These are phyloP conservation scores for Trichomalopsis sarcophagae DNA, from an alignment of 1,140 invertebrate genomes.

Conservation along the genomic window DNA sequence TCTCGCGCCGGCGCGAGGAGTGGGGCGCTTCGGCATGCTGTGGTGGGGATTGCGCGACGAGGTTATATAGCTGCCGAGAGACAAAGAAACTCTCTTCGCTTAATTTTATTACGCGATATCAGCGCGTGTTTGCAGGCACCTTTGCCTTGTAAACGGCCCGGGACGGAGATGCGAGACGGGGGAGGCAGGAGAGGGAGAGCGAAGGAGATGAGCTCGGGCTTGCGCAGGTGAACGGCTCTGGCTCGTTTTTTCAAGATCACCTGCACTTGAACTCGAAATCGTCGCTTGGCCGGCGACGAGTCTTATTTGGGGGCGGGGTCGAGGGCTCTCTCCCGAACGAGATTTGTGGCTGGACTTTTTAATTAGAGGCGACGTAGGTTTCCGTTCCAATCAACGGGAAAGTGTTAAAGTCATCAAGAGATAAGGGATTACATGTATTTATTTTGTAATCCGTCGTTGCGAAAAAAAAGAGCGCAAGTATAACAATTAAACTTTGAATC, in stretches of 20 bases:
- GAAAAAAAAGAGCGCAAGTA: neutral
- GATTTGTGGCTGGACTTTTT: too few relatives aligned
- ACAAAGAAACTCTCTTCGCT: constrained; percentile 43
- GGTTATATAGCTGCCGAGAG: constrained; percentile 5
- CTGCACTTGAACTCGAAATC: constrained; percentile 10
- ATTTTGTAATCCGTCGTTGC: neutral
- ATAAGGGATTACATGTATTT: neutral
- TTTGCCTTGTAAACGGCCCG: neutral
- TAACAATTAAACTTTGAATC: neutral
- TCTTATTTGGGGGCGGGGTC: too few relatives aligned
- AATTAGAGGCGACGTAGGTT: too few relatives aligned
- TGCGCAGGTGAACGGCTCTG: neutral
- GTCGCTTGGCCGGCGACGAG: neutral
- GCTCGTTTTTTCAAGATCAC: constrained; percentile 2
- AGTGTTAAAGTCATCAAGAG: neutral
- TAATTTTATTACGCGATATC: constrained; percentile 48
- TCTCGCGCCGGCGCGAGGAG: constrained; percentile 38
- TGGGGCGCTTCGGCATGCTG: neutral
- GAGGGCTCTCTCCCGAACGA: neutral
- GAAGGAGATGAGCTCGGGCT: neutral
- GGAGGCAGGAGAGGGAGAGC: neutral
- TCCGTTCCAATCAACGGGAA: too few relatives aligned
- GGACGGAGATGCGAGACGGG: neutral
- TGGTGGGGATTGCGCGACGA: constrained; percentile 37
- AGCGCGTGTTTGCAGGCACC: constrained; percentile 28